These are phyloP conservation scores for Bettongia penicillata DNA, from an alignment of 2,113 vertebrate genomes.

Conservation along the genomic window DNA sequence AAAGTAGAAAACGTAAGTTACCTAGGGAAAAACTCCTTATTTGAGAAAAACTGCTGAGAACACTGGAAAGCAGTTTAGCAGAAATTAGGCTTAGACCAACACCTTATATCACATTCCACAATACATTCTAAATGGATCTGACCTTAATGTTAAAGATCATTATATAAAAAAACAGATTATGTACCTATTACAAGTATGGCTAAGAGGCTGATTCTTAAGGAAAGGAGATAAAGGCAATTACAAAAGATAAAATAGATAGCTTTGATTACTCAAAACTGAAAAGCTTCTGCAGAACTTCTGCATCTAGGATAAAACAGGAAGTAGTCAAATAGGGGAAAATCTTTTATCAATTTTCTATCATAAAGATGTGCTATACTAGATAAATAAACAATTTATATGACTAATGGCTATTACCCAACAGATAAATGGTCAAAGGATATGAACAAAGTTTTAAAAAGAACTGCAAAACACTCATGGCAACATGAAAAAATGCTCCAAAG, in stretches of 20 bases:
- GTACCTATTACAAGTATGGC: too few species aligned
- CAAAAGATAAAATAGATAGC: neutral
- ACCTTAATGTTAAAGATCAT: neutral
- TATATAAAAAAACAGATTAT: too few species aligned
- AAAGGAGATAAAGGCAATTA: too few species aligned
- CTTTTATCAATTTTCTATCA: neutral
- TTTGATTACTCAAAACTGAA: neutral
- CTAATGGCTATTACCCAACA: neutral
- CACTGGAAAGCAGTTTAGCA: too few species aligned
- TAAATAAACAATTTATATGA: too few species aligned
- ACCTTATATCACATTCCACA: neutral
- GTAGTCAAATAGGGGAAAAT: neutral
- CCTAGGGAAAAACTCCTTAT: too few species aligned
- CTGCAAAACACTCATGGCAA: neutral
- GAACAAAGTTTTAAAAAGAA: neutral
- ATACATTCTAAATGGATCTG: neutral
- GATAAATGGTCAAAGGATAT: neutral
- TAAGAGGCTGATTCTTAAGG: too few species aligned
- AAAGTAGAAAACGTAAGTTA: neutral
- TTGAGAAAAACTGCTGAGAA: too few species aligned
- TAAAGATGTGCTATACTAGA: neutral
- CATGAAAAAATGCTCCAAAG: neutral
- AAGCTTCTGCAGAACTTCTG: neutral
- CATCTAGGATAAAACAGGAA: neutral
- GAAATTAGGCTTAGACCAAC: too few species aligned